A percentile compares a stretch with the other conserved stretches of the same genome.
phyloP scores from a whole-genome alignment of 2,797 vertebrate genomes.

The Gastrophryne carolinensis region DNA sequence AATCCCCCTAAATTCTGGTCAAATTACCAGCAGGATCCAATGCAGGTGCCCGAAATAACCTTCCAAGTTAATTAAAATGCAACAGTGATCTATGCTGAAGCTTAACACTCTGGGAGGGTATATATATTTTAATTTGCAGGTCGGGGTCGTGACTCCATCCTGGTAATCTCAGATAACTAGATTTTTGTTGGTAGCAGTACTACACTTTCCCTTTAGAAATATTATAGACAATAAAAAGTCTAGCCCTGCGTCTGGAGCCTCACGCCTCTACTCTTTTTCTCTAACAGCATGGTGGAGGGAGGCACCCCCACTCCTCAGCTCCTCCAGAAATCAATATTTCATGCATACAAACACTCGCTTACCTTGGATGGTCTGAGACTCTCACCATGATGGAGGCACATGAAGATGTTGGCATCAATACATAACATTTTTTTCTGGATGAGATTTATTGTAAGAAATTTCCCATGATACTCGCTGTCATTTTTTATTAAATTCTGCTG shows the following conservation, averaged over 20 bases:
- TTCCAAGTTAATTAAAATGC: no score
- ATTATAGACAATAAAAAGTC: not conserved
- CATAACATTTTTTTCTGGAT: not conserved
- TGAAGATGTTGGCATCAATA: not conserved
- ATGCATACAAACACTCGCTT: constrained; percentile 8
- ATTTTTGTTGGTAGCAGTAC: not conserved
- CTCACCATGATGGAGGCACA: not conserved
- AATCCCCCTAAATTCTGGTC: no score
- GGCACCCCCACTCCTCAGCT: not conserved
- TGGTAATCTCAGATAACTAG: no score
- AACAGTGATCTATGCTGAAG: no score
- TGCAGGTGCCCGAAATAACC: no score
- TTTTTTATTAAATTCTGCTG: not conserved
- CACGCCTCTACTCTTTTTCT: not conserved
- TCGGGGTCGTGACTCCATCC: no score
- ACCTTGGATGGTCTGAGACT: not conserved
- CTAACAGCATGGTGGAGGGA: not conserved
- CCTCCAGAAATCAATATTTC: constrained; percentile 15
- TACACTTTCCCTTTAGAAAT: not conserved
- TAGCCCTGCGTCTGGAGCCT: not conserved
- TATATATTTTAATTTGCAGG: no score
- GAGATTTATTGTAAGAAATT: not conserved
- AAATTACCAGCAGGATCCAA: no score
- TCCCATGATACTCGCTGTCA: not conserved
- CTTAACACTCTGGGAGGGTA: no score